Evolutionary conservation across 2,113 vertebrate genomes (phyloP).

Genomic region (Peromyscus polionotus): DNA sequence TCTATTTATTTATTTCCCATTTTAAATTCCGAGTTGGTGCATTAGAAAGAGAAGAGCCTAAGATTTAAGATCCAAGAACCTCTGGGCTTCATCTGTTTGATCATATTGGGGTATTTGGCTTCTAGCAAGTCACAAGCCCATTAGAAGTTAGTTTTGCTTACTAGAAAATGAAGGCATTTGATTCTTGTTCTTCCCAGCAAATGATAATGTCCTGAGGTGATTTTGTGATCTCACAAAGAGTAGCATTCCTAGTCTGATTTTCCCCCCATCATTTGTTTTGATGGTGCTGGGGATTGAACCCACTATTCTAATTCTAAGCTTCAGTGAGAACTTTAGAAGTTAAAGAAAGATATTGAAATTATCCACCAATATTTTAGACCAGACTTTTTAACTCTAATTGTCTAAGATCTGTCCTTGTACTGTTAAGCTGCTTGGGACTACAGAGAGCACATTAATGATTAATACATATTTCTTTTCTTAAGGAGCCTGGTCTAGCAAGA

Average conservation of each 20-base stretch:
- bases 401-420: background rate
- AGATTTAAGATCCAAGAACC: background rate
- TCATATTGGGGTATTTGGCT: background rate
- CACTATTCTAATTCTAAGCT: conserved; percentile 31
- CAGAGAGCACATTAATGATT: background rate
- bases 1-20: background rate
- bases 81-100: background rate
- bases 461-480: background rate
- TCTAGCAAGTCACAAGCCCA: background rate
- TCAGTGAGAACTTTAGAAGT: conserved; percentile 1
- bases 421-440: background rate
- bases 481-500: conserved; percentile 27
- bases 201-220: background rate
- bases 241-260: background rate
- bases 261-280: background rate
- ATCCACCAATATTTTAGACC: background rate
- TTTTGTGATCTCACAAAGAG: conserved; percentile 40
- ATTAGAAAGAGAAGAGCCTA: conserved; percentile 8
- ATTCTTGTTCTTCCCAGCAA: conserved; percentile 33
- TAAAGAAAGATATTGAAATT: conserved; percentile 34
- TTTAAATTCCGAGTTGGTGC: background rate
- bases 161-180: conserved; percentile 50
- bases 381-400: conserved; percentile 45
- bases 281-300: background rate
- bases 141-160: conserved; percentile 59